Evolutionary conservation across 1,140 invertebrate genomes (phyloP).

Genomic region (Lasioglossum albipes): DNA sequence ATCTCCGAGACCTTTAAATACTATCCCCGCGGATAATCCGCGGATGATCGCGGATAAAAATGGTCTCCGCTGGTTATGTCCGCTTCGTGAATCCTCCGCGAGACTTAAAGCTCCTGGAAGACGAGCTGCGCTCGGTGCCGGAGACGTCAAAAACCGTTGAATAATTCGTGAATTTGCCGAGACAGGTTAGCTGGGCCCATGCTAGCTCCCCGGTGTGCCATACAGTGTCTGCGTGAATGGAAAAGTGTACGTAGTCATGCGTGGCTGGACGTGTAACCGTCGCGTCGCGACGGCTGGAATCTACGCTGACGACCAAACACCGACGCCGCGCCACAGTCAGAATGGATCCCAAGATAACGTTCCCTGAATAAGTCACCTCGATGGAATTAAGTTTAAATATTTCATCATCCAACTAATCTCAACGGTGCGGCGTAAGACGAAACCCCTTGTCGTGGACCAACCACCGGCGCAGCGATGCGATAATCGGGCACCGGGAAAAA

Average conservation of each 20-base stretch:
- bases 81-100: neutral
- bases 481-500: neutral
- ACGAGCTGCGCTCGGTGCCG: neutral
- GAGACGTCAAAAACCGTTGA: constrained; percentile 54
- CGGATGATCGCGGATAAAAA: constrained; percentile 54
- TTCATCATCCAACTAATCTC: constrained; percentile 63
- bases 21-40: constrained; percentile 23
- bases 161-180: constrained; percentile 51
- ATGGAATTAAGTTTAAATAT: constrained; percentile 70
- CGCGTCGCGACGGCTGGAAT: neutral
- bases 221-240: constrained; percentile 24
- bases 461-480: neutral
- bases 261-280: neutral
- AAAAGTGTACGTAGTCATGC: constrained; percentile 12
- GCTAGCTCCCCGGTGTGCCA: constrained; percentile 16
- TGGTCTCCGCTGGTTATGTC: neutral
- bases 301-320: neutral
- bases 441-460: neutral
- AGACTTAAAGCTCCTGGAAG: constrained; percentile 3
- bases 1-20: constrained; percentile 37
- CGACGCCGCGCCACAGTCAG: neutral
- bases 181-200: neutral
- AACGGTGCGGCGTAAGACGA: constrained; percentile 4
- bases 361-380: constrained; percentile 62
- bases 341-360: constrained; percentile 44